These are phyloP conservation scores for Drosophila suzukii DNA, from an alignment of 1,140 invertebrate species.

Conservation along the genomic window DNA sequence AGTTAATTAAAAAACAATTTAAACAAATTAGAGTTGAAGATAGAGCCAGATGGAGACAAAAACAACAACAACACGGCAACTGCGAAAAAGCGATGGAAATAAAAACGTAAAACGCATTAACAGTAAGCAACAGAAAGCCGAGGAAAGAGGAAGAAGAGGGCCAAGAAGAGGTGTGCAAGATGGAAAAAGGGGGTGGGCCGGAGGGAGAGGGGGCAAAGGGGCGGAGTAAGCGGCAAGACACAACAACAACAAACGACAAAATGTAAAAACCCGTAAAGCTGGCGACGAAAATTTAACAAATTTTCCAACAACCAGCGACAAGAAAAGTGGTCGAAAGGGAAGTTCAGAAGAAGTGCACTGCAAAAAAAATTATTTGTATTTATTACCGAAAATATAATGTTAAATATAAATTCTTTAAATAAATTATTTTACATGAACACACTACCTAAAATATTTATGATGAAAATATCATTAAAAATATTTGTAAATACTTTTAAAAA, in stretches of 20 bases:
- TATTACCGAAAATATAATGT: not conserved
- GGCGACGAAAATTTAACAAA: slow-evolving; percentile 79
- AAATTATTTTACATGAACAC: no score
- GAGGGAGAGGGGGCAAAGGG: slow-evolving; percentile 7
- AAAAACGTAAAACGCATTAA: slow-evolving; percentile 64
- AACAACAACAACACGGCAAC: slow-evolving; percentile 13
- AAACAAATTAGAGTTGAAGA: slow-evolving; percentile 80
- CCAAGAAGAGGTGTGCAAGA: not conserved
- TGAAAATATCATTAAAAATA: no score
- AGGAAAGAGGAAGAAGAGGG: not conserved
- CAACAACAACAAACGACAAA: slow-evolving; percentile 47
- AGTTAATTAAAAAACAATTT: slow-evolving; percentile 83
- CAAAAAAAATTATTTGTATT: not conserved
- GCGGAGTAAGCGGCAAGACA: slow-evolving; percentile 32
- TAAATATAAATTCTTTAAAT: no score
- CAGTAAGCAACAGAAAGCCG: slow-evolving; percentile 26
- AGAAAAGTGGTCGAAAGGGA: slow-evolving; percentile 33
- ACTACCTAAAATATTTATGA: no score
- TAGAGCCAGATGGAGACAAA: slow-evolving; percentile 41
- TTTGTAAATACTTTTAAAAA: no score
- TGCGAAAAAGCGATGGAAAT: slow-evolving; percentile 38
- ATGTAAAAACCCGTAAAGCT: slow-evolving; percentile 65
- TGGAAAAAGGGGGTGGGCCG: slow-evolving; percentile 40
- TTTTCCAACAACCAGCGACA: slow-evolving; percentile 51
- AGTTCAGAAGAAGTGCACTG: slow-evolving; percentile 10